A percentile compares a stretch with the other conserved stretches of the same genome.
Conservation (phyloP, 2,888 invertebrate genomes). For the Hofmannophila pseudospretella region DNA sequence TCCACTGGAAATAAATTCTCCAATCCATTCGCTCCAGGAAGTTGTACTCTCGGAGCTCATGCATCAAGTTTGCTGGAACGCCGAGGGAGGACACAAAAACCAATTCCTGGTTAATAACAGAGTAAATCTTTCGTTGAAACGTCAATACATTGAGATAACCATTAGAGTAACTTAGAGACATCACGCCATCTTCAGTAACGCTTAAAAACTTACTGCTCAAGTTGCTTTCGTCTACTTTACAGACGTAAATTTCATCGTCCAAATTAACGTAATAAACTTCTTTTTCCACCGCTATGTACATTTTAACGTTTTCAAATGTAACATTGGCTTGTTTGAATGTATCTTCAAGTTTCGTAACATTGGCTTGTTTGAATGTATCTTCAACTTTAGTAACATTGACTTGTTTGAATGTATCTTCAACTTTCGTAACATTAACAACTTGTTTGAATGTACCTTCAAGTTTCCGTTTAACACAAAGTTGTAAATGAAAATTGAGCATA, state of each 20-base stretch:
- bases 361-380: too few relatives aligned
- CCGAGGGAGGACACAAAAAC: constrained; percentile 25
- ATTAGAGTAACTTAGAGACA: constrained; percentile 37
- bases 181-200: constrained; percentile 26
- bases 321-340: too few relatives aligned
- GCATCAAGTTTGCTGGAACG: constrained; percentile 30
- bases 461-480: constrained; percentile 29
- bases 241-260: constrained; percentile 36
- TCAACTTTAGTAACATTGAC: too few relatives aligned
- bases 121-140: constrained; percentile 37
- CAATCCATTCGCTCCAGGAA: constrained; percentile 54
- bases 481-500: constrained; percentile 28
- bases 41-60: constrained; percentile 34
- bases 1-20: constrained; percentile 50
- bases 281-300: constrained; percentile 29
- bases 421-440: too few relatives aligned
- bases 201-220: constrained; percentile 21
- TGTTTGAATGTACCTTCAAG: too few relatives aligned
- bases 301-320: constrained; percentile 38
- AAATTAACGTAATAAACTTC: constrained; percentile 37
- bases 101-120: constrained; percentile 22
- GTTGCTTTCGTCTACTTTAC: constrained; percentile 21
- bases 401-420: too few relatives aligned
- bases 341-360: too few relatives aligned
- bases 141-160: constrained; percentile 34